phyloP scores from a whole-genome alignment of 2,113 vertebrate genomes.

The Marcusenius ussheri region DNA sequence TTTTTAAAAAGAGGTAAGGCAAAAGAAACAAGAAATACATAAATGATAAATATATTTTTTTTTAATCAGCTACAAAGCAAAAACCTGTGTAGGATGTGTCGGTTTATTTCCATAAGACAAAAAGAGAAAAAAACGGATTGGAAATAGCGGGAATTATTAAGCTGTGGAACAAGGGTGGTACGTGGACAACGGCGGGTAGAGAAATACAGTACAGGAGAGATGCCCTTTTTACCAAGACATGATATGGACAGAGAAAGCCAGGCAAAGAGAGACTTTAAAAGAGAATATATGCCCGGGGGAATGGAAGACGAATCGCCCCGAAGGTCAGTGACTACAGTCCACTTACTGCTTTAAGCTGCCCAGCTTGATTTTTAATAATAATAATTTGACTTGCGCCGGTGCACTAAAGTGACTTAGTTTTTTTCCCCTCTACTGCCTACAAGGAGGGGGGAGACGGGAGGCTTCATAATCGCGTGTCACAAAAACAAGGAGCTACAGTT shows the following conservation, averaged over 20 bases:
- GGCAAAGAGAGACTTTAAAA: constrained; percentile 56
- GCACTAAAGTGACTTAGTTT: not conserved
- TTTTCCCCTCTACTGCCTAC: constrained; percentile 6
- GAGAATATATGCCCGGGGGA: not conserved
- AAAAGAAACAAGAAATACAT: not conserved
- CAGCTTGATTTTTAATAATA: constrained; percentile 10
- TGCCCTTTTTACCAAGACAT: constrained; percentile 67
- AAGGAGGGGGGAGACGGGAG: constrained; percentile 50
- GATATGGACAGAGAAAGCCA: constrained; percentile 74
- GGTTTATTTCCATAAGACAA: constrained; percentile 28
- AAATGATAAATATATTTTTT: not conserved
- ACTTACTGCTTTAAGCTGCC: constrained; percentile 16
- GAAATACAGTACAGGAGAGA: constrained; percentile 37
- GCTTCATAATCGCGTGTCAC: constrained; percentile 77
- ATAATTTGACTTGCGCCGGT: not conserved
- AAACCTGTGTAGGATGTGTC: constrained; percentile 30
- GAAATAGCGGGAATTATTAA: constrained; percentile 6
- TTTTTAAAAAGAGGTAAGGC: not conserved
- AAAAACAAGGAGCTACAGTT: constrained; percentile 77
- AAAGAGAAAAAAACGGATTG: constrained; percentile 37
- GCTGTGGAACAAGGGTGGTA: constrained; percentile 43
- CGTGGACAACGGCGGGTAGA: constrained; percentile 53
- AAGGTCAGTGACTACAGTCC: constrained; percentile 5
- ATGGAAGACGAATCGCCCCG: constrained; percentile 6
- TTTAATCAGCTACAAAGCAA: not conserved